Percentiles rank a stretch among this genome's conserved stretches.
Evolutionary conservation across 2,113 vertebrate species (phyloP).

Genomic region (Heterotis niloticus): DNA sequence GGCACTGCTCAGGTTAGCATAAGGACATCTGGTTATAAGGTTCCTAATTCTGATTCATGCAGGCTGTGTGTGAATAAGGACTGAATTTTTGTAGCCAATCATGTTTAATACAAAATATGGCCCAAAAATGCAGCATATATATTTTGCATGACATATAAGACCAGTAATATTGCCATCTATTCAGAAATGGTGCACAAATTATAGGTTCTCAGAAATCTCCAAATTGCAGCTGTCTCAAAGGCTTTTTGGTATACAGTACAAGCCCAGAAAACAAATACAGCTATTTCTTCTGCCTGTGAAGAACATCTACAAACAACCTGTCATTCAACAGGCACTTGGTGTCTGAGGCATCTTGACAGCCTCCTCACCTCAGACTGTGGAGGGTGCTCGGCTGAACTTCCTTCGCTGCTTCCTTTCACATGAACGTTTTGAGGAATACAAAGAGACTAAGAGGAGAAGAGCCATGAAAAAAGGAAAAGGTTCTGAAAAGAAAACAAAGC

Average conservation of each 20-base stretch:
- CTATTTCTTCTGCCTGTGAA: neutral
- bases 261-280: too few relatives aligned
- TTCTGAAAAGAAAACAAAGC: neutral
- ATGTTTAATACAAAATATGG: conserved; percentile 7
- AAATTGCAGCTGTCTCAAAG: too few relatives aligned
- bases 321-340: neutral
- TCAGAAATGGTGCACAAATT: too few relatives aligned
- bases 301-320: conserved; percentile 4
- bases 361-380: neutral
- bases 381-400: neutral
- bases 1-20: too few relatives aligned
- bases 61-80: neutral
- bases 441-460: neutral
- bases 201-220: too few relatives aligned
- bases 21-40: conserved; percentile 9
- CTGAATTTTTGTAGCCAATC: neutral
- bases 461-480: neutral
- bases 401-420: neutral
- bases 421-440: neutral
- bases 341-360: neutral
- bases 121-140: neutral
- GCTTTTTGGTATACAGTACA: too few relatives aligned
- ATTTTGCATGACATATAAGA: neutral
- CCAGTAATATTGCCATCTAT: neutral
- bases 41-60: neutral